Evolutionary conservation across 2,888 invertebrate genomes (phyloP), one percentile per base, ranked within the genome.

Genomic region (Athalia circularis): DNA sequence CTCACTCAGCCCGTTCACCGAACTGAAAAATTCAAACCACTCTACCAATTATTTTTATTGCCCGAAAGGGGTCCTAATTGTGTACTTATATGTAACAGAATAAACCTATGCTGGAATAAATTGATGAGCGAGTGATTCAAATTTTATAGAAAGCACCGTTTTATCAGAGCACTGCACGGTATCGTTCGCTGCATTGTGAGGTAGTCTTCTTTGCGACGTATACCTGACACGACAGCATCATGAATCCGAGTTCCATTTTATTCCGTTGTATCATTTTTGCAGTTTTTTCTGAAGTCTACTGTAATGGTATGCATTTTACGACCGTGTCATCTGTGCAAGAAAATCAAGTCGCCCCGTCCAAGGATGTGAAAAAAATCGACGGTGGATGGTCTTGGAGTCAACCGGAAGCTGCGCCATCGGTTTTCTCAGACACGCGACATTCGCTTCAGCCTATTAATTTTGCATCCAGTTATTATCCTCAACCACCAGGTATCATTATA

Each of bases 1-100:
- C 8, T 75, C 75, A 75, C 62, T 75, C 75, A 75, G n/a, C 62
- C 75, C 64, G 62, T 75, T 75, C 75, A 75, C 11, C 75, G 75
- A 62, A 75, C 62, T 75, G 75, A 75, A 29, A 75, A 75, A 75
- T 75, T 75, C 52, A 11, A 59, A 57, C 9, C 15, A 72, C 72
- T 72, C 47, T n/a, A 59, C 57, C 57, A 57, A 72, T 72, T 59
- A 72, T 47, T 47, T 45, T 9, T 13, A 72, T 72, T 59, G 47
- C 52, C 47, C 43, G 59, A 59, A 72, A 59, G 29, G 29, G 57
- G 57, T 72, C 59, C 72, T 59, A 72, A 72, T 72, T 13, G 57
- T 45, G 45, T 29, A 29, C 29, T 29, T 29, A 29, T 29, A 29
- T n/a, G n/a, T 47, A 59, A 59, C 59, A 59, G 72, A 72, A 72